Evolutionary conservation across 2,113 vertebrate genomes (phyloP).

Genomic region (Numida meleagris): DNA sequence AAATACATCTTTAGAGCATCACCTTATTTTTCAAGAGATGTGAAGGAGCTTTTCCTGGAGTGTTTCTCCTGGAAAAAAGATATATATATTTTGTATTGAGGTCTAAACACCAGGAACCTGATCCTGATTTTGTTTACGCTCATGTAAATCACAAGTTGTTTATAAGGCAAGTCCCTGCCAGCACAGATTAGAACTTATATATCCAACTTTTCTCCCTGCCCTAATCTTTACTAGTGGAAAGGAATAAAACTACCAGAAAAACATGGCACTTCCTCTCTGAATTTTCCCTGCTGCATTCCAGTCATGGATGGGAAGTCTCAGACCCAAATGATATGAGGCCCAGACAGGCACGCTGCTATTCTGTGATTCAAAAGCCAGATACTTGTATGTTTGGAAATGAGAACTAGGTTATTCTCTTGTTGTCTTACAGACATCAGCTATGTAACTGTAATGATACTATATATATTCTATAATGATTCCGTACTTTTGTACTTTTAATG

Average conservation of each 20-base stretch:
- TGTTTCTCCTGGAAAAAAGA: background rate
- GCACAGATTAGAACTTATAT: background rate
- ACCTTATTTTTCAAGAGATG: background rate
- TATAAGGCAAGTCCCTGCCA: background rate
- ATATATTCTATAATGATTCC: background rate
- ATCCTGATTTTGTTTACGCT: slow-evolving; percentile 21
- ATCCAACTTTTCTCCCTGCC: background rate
- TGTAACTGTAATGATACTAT: background rate
- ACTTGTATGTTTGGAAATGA: background rate
- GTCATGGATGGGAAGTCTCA: background rate
- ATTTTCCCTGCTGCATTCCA: background rate
- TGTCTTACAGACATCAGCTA: background rate
- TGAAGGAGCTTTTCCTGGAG: background rate
- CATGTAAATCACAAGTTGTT: background rate
- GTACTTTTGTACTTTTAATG: background rate
- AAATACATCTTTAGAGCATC: background rate
- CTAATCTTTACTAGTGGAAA: background rate
- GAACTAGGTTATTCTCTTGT: background rate
- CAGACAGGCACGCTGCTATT: background rate
- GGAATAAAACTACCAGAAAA: background rate
- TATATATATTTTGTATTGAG: background rate
- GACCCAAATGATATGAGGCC: background rate
- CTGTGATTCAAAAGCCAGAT: background rate
- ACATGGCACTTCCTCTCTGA: background rate
- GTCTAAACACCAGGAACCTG: background rate